A percentile compares a stretch with the other conserved stretches of the same genome.
Evolutionary conservation across 1,140 invertebrate species (phyloP).

Genomic region (Rhagoletis zephyria): DNA sequence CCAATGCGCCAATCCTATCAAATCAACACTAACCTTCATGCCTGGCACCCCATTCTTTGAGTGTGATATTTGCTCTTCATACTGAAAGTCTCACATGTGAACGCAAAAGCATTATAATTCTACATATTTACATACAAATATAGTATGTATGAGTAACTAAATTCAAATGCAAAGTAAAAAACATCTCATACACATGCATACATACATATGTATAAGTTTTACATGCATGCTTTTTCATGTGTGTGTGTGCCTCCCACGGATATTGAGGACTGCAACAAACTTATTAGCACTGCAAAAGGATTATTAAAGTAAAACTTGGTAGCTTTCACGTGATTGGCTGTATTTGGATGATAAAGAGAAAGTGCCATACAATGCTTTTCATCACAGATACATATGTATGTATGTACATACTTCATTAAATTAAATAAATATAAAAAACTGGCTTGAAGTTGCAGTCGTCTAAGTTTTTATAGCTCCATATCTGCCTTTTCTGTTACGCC

Average conservation of each 20-base stretch:
- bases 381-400: background rate
- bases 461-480: background rate
- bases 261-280: background rate
- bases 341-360: background rate
- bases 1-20: too few species aligned
- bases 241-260: background rate
- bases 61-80: background rate
- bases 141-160: background rate
- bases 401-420: background rate
- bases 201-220: too few species aligned
- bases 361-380: background rate
- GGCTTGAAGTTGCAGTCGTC: background rate
- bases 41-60: background rate
- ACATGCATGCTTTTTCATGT: too few species aligned
- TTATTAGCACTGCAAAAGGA: background rate
- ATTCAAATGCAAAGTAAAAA: background rate
- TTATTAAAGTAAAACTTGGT: slow-evolving; percentile 26
- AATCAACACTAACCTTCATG: too few species aligned
- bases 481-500: background rate
- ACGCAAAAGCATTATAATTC: too few species aligned
- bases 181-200: too few species aligned
- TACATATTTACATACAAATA: background rate
- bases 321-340: background rate
- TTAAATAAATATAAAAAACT: background rate
- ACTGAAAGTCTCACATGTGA: too few species aligned